Percentiles rank a stretch among this genome's conserved stretches.
phyloP scores from a whole-genome alignment of 2,113 vertebrate genomes.

The Galeopterus variegatus region DNA sequence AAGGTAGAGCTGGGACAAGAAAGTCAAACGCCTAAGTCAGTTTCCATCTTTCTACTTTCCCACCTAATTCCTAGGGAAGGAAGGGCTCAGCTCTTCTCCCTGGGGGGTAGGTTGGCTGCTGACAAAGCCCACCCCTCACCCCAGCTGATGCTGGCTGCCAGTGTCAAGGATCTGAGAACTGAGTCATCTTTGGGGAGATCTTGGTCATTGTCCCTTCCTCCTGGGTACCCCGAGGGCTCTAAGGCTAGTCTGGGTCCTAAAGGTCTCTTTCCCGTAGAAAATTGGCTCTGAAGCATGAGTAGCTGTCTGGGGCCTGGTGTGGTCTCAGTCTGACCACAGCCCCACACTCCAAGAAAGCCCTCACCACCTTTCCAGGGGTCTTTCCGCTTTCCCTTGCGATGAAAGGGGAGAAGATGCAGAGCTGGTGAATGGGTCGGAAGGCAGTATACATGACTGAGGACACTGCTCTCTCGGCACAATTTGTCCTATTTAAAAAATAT shows the following conservation, averaged over 20 bases:
- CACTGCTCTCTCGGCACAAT: background rate
- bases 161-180: constrained; percentile 5
- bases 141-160: background rate
- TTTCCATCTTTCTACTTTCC: background rate
- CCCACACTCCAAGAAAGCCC: background rate
- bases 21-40: background rate
- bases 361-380: background rate
- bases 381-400: background rate
- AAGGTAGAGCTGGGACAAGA: background rate
- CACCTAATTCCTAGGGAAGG: background rate
- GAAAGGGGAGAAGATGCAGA: background rate
- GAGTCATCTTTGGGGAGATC: background rate
- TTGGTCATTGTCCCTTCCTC: background rate
- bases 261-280: background rate
- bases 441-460: background rate
- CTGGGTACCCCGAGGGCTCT: background rate
- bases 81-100: background rate
- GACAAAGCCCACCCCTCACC: background rate
- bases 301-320: background rate
- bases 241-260: background rate
- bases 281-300: background rate
- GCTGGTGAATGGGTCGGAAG: background rate
- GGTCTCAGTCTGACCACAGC: background rate
- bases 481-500: background rate
- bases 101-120: background rate